Base-by-base conservation (phyloP, 92 coral and sea anemone species). In the Porites cylindrica region DNA sequence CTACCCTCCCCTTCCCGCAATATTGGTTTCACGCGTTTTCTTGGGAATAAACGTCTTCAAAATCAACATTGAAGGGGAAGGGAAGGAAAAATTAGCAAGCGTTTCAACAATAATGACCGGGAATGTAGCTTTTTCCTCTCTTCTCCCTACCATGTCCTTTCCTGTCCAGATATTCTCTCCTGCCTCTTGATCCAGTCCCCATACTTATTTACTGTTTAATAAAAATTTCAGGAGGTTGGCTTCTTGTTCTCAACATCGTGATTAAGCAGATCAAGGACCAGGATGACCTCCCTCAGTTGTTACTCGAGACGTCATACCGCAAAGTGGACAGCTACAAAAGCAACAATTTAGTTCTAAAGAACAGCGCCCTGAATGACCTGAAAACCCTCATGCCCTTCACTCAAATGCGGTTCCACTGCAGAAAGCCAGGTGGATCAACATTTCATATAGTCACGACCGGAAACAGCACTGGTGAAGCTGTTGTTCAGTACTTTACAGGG, bases 391-490 rank as follows among this genome's bases (percentile, higher is more conserved):
- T 72, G 60, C 24, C 86, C 23, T 85, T 89, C 64, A 63, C 76
- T 54, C 90, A 85, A 26, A 32, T 89, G 14, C 53, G 92, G 66
- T 89, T 85, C 72, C 86, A 85, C 86, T 89, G 92, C 75, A n/a
- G 77, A 26, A 89, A 89, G 66, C 69, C 60, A 26, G 14, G 20
- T 13, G 81, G 71, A 13, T 69, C 81, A 51, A 89, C 82, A 10
- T 80, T 81, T 50, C 85, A 81, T 17, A 68, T 70, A 54, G 26
- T 75, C 18, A 70, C 85, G 38, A 61, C 10, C 29, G 6, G 12
- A 10, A 81, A 81, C 85, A 53, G 67, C 77, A 29, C 77, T 26
- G 85, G 85, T 68, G 77, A 68, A 68, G 76, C 76, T 68, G 77
- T 81, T 0, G 23, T 81, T 10, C 68, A 56, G 43, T 81, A 23